phyloP scores from a whole-genome alignment of 2,113 vertebrate genomes.

The Sinocyclocheilus maitianheensis region DNA sequence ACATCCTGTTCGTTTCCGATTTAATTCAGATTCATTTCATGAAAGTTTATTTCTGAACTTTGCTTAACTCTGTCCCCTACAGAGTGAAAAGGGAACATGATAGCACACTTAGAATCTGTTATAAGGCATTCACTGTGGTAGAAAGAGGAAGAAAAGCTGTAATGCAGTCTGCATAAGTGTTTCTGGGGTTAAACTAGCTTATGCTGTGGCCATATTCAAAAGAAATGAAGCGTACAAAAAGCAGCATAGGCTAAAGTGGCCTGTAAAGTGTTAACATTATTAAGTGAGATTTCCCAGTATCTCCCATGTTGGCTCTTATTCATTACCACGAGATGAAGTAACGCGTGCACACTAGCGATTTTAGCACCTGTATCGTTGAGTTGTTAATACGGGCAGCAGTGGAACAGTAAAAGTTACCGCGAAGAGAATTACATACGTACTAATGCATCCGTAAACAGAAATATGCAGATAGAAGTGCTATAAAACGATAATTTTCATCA shows the following conservation, averaged over 20 bases:
- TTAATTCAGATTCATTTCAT: background rate
- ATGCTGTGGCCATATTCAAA: conserved; percentile 23
- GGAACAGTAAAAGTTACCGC: conserved; percentile 58
- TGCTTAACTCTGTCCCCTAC: conserved; percentile 39
- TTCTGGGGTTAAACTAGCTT: background rate
- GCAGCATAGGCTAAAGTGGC: conserved; percentile 30
- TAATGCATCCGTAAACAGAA: background rate
- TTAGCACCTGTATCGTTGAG: conserved; percentile 62
- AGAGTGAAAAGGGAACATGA: conserved; percentile 7
- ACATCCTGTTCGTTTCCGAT: background rate
- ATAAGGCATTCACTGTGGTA: conserved; percentile 71
- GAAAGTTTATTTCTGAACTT: background rate
- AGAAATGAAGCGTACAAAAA: conserved; percentile 12
- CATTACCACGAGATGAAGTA: conserved; percentile 8
- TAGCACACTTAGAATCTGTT: conserved; percentile 21
- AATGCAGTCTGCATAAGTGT: background rate
- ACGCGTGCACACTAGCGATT: conserved; percentile 36
- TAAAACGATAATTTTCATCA: conserved; percentile 14
- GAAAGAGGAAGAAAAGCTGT: background rate
- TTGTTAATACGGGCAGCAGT: conserved; percentile 56
- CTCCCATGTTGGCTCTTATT: conserved; percentile 48
- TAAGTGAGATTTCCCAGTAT: background rate
- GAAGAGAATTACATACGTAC: conserved; percentile 23
- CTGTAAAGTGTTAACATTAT: background rate
- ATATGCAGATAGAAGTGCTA: conserved; percentile 47